Conservation (phyloP, 2,797 vertebrate species). For the Argentina silus region DNA sequence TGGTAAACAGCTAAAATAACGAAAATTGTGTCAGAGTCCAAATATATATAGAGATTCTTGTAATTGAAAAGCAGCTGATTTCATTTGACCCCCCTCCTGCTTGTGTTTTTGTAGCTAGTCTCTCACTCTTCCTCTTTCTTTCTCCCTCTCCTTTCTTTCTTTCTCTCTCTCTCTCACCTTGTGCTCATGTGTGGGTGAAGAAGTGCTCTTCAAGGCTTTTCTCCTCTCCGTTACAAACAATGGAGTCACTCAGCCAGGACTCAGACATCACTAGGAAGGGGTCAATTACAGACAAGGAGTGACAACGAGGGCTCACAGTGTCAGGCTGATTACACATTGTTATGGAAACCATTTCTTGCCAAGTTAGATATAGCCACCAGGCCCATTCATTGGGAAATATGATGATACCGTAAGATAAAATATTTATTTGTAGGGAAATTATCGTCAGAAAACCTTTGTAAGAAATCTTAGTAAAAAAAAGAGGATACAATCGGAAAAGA, state of each 20-base stretch:
- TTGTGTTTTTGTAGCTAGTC: slow-evolving; percentile 4
- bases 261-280: slow-evolving; percentile 58
- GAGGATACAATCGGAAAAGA: too few species aligned
- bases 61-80: slow-evolving; percentile 50
- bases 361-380: neutral
- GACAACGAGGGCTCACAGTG: slow-evolving; percentile 26
- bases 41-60: too few species aligned
- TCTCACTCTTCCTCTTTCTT: neutral
- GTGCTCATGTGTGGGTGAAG: slow-evolving; percentile 45
- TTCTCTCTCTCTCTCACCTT: slow-evolving; percentile 22
- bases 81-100: slow-evolving; percentile 42
- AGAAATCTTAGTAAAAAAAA: too few species aligned
- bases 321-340: slow-evolving; percentile 56
- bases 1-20: too few species aligned
- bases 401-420: too few species aligned
- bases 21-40: too few species aligned
- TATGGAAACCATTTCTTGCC: slow-evolving; percentile 37
- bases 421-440: too few species aligned
- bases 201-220: slow-evolving; percentile 52
- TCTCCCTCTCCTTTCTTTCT: slow-evolving; percentile 28
- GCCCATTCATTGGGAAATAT: too few species aligned
- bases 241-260: slow-evolving; percentile 59
- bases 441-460: too few species aligned
- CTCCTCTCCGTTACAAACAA: slow-evolving; percentile 60
- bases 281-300: slow-evolving; percentile 50